Evolutionary conservation across 1,140 invertebrate species (phyloP), one percentile per base, ranked within the genome.

Genomic region (Aphaenogaster ashmeadi): DNA sequence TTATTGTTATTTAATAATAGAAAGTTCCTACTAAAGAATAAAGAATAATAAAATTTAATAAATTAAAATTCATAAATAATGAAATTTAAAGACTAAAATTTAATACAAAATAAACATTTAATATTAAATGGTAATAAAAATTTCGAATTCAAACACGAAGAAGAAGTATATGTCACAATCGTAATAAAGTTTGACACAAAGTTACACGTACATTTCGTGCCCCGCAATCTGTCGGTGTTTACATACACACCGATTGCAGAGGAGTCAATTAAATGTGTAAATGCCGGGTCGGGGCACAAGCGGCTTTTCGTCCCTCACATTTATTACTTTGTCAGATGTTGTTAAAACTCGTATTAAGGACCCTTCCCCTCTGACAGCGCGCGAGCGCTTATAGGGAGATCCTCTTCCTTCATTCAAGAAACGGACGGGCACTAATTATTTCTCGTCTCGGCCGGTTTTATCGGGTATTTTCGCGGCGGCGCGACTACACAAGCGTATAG

Each of bases 361-460:
- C 18, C 64, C 7, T 3, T 38, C 9, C 54, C 36, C 15, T 44
- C 54, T 13, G 36, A 38, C 58, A 50, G 33, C 38, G 15, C 18
- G 38, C 44, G 13, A 41, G n/a, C 56, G 9, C 44, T 44, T 50
- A 0, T 27, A 27, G 27, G 9, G 38, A 67, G 6, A 47, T 33
- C 21, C 0, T 3, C 0, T n/a, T 27, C 41, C 41, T 8, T 50
- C 41, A 27, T 83, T 83, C 41, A 38, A 84, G 80, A 84, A 75
- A 84, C 54, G 80, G 50, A 47, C 78, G 33, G 33, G 3, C 72
- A 69, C 90, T 92, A 93, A 93, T 93, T 93, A 93, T 93, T 92
- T 88, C 80, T 86, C 67, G 87, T 91, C 84, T 88, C 54, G 79
- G 75, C 38, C 58, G 60, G 67, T 66, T 79, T 79, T 80, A 77